Evolutionary conservation across 2,113 vertebrate genomes (phyloP).

Genomic region (Eidolon helvum): DNA sequence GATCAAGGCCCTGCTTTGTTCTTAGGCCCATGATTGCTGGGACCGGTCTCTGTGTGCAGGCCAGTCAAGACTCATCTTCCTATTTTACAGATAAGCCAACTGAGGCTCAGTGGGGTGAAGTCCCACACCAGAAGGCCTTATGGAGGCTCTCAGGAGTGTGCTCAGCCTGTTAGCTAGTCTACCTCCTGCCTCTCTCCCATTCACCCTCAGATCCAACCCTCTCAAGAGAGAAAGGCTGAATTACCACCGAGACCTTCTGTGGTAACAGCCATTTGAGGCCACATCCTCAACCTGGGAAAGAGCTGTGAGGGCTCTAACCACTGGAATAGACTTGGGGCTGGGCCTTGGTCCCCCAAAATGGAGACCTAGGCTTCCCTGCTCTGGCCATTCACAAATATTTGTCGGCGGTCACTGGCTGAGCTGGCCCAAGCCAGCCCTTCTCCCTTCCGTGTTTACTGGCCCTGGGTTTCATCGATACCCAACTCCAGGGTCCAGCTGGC

Average conservation of each 20-base stretch:
- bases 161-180: background rate
- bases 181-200: background rate
- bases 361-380: background rate
- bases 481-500: constrained; percentile 75
- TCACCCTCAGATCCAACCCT: background rate
- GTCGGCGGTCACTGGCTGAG: constrained; percentile 51
- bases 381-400: constrained; percentile 76
- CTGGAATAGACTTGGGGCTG: background rate
- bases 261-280: background rate
- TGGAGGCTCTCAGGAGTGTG: background rate
- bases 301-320: background rate
- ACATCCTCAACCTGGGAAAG: background rate
- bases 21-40: background rate
- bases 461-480: constrained; percentile 52
- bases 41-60: background rate
- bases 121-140: background rate
- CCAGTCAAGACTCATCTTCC: background rate
- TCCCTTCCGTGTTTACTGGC: constrained; percentile 72
- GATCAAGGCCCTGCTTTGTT: background rate
- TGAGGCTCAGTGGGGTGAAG: background rate
- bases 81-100: background rate
- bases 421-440: constrained; percentile 70
- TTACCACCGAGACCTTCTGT: background rate
- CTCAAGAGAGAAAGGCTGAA: background rate
- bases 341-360: background rate